Percentiles rank a stretch among this genome's conserved stretches.
Evolutionary conservation across 2,888 invertebrate species (phyloP).

Genomic region (Meiosimyza platycephala): DNA sequence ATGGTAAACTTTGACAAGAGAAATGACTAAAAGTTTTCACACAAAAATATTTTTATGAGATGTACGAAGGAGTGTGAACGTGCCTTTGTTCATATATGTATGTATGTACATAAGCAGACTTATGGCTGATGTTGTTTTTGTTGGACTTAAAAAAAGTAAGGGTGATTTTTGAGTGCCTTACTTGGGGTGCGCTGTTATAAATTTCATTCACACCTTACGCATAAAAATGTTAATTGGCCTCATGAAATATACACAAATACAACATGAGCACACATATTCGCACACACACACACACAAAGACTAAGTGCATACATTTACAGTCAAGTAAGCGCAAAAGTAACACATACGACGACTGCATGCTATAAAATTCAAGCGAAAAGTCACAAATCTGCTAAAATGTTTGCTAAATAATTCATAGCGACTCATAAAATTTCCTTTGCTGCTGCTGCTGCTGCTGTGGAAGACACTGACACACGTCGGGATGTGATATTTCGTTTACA

Average conservation of each 20-base stretch:
- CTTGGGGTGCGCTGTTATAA: neutral
- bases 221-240: slow-evolving; percentile 19
- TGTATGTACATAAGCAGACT: no score
- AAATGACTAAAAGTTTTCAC: neutral
- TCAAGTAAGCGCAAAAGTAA: neutral
- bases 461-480: no score
- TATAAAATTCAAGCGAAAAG: slow-evolving; percentile 30
- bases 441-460: neutral
- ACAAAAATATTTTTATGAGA: neutral
- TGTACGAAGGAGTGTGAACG: neutral
- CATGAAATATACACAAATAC: slow-evolving; percentile 8
- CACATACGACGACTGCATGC: neutral
- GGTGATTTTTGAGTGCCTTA: no score
- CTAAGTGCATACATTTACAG: neutral
- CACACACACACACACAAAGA: neutral
- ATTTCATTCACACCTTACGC: neutral
- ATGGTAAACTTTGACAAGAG: no score
- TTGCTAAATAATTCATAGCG: slow-evolving; percentile 32
- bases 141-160: neutral
- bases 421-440: slow-evolving; percentile 11
- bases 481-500: no score
- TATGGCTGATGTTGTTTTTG: neutral
- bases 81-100: neutral
- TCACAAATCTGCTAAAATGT: slow-evolving; percentile 30
- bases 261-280: neutral